Conservation (phyloP, 2,113 vertebrate species). For the Synodontis membranacea region DNA sequence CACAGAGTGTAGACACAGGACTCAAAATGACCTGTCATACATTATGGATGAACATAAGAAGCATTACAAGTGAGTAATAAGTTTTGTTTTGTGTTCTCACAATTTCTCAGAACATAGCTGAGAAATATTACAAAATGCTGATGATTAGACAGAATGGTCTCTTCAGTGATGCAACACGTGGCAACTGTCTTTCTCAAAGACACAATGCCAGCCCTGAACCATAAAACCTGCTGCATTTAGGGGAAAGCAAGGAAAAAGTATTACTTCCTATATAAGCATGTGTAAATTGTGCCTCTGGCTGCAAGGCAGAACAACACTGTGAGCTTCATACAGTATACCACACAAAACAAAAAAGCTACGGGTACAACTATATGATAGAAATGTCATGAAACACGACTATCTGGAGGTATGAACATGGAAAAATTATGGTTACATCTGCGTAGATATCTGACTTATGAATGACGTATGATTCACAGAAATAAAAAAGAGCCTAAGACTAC, state of each 20-base stretch:
- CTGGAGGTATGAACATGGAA: neutral
- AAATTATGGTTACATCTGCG: neutral
- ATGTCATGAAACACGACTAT: slow-evolving; percentile 28
- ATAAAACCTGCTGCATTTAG: neutral
- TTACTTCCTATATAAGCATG: neutral
- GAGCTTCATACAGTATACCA: neutral
- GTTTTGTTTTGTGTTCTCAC: neutral
- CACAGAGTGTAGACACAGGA: slow-evolving; percentile 17
- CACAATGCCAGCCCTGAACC: neutral
- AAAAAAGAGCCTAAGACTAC: neutral
- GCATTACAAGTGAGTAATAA: neutral
- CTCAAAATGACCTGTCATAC: slow-evolving; percentile 25
- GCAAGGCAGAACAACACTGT: neutral
- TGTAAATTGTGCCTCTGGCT: neutral
- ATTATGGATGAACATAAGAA: slow-evolving; percentile 34
- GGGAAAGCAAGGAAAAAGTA: neutral
- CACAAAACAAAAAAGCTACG: neutral
- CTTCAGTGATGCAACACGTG: neutral
- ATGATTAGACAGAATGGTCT: neutral
- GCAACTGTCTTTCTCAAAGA: slow-evolving; percentile 6
- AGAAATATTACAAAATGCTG: neutral
- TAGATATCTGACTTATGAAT: neutral
- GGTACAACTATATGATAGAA: neutral
- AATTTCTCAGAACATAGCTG: neutral
- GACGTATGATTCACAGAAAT: neutral